Evolutionary conservation across 2,888 invertebrate species (phyloP), one percentile per base, ranked within the genome.

Genomic region (Polietes domitor): DNA sequence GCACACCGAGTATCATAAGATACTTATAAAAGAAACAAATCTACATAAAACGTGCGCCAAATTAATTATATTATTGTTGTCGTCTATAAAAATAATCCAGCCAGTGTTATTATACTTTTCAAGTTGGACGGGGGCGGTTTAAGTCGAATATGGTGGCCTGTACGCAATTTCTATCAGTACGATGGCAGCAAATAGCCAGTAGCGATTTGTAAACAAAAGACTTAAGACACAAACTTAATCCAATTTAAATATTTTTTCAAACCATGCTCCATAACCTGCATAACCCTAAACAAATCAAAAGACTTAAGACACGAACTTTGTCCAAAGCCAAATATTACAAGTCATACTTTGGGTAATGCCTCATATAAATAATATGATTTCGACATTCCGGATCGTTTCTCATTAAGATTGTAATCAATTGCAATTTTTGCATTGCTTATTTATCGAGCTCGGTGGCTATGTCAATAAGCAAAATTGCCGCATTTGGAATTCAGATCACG

Each of bases 31-130:
- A 53, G 47, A 68, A 50, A 70, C 21, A 72, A 26, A 68, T 68
- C 68, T 55, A 63, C 28, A 80, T 71, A 77, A 80, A 83, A 83
- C 83, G 83, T 83, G 83, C 77, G 74, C 65, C 74, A 80, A 77
- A 83, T 83, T 72, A 77, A 83, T 77, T 72, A 80, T 72, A 65
- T 58, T 47, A 71, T 65, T 63, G 71, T 71, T 53, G 58, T 58
- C 58, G 19, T 26, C 4, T 43, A 26, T 41, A 21, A 58, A 63
- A 43, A 37, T 32, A 41, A 15, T 37, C 10, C 9, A 55, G 12
- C 21, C 21, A 24, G 19, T 17, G 50, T 50, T 55, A 55, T 9
- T 55, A 10, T 55, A 17, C 19, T 55, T 17, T 50, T 50, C 5
- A 50, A 2, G 3, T 50, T 50, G 10, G 17, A 10, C 7, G 26